Base-by-base conservation (phyloP, 2,888 invertebrate genomes). In the Mesochorus sp. region DNA sequence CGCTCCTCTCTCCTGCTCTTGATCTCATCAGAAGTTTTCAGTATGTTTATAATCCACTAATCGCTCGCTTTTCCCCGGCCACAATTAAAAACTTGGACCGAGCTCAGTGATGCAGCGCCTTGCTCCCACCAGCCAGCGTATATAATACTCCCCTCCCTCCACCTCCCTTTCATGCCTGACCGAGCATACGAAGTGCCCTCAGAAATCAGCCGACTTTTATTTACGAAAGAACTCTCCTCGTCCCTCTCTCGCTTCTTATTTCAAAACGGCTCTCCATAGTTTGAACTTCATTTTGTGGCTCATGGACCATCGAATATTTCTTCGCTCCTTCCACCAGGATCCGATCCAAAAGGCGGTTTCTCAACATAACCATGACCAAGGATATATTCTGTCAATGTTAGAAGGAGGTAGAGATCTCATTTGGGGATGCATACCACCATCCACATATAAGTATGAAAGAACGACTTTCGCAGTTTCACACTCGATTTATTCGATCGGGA, bases 21-120 rank as follows among this genome's bases (percentile, higher is more conserved):
- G 85, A 89, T 88, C 87, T 85, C 85, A 86, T 87, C 86, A 86
- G 85, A 89, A 90, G 84, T 89, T 88, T 85, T 83, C 86, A 84
- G 87, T 85, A 86, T 89, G 89, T 88, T 89, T 88, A 89, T 90
- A 89, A 88, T 88, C 89, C 88, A 86, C 88, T 88, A 88, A 90
- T 90, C 88, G 87, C 84, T 84, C 83, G 85, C 85, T 84, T 87
- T 86, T 87, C 85, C 82, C 34, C 78, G 49, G 81, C 84, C 86
- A 88, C 87, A 90, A 89, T 90, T 90, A 89, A 88, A 88, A 90
- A 89, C 85, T 87, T 89, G 85, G 82, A 82, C 83, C 67, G 80
- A 81, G 81, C 84, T 80, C 83, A 81, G 84, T 71, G 68, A 55
- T 62, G 70, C 74, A 75, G 31, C 59, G 74, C 53, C 17, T n/a